phyloP scores from a whole-genome alignment of 2,888 invertebrate genomes.

The Phasia obesa region DNA sequence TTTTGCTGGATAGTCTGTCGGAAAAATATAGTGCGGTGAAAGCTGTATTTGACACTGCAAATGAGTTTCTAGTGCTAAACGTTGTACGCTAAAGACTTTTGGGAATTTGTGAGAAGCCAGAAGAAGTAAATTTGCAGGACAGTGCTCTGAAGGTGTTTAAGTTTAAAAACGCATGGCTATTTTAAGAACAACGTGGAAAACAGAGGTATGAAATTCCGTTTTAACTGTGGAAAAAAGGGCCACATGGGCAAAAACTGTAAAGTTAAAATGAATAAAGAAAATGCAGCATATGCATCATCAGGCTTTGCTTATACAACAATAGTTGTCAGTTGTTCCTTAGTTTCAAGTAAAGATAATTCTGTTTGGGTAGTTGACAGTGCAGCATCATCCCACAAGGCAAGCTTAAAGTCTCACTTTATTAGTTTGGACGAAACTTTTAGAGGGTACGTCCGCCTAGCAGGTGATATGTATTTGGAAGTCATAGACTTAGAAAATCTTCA shows the following conservation, averaged over 20 bases:
- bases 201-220: constrained; percentile 9
- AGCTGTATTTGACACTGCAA: too few relatives aligned
- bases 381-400: neutral
- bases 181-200: neutral
- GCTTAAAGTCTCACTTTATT: neutral
- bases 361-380: neutral
- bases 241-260: constrained; percentile 1
- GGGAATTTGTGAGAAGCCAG: too few relatives aligned
- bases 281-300: neutral
- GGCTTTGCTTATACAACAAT: neutral
- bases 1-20: too few relatives aligned
- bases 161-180: constrained; percentile 6
- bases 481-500: constrained; percentile 1
- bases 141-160: too few relatives aligned
- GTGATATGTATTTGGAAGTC: neutral
- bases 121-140: too few relatives aligned
- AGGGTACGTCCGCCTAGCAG: too few relatives aligned
- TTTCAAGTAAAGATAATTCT: too few relatives aligned
- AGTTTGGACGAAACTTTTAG: neutral
- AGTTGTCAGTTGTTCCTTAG: neutral
- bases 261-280: neutral
- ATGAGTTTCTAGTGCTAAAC: too few relatives aligned
- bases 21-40: too few relatives aligned
- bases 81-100: too few relatives aligned
- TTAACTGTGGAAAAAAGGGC: constrained; percentile 10